These are phyloP conservation scores for Gadus chalcogrammus DNA, from an alignment of 2,113 vertebrate genomes.

Conservation along the genomic window DNA sequence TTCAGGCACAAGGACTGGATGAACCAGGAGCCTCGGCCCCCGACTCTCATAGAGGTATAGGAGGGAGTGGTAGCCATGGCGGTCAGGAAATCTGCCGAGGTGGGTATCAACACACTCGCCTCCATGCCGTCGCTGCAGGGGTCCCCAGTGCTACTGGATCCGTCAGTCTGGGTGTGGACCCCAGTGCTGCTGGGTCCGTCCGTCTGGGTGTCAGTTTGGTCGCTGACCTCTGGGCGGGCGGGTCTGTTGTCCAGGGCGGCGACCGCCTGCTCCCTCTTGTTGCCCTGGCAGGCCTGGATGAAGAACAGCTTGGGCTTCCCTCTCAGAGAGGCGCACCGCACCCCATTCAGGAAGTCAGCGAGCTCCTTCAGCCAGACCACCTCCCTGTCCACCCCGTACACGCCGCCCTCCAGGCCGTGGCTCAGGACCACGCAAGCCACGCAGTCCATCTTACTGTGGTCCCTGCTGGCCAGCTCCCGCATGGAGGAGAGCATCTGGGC, in stretches of 20 bases:
- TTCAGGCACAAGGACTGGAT: constrained; percentile 84
- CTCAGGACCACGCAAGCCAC: constrained; percentile 84
- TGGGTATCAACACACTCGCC: constrained; percentile 60
- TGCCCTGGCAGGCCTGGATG: constrained; percentile 65
- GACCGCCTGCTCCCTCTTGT: constrained; percentile 45
- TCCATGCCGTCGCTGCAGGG: background rate
- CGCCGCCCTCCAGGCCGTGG: constrained; percentile 60
- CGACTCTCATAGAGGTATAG: constrained; percentile 71
- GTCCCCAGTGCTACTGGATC: accelerated
- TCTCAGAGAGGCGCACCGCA: too few relatives aligned
- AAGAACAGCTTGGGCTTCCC: too few relatives aligned
- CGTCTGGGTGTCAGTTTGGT: constrained; percentile 13
- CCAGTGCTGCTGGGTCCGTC: constrained; percentile 59
- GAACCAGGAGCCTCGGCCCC: constrained; percentile 76
- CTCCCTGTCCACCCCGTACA: too few relatives aligned
- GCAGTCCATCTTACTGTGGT: constrained; percentile 74
- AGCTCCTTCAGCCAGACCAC: too few relatives aligned
- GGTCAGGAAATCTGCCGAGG: constrained; percentile 79
- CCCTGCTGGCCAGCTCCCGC: constrained; percentile 27
- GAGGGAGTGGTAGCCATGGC: constrained; percentile 81
- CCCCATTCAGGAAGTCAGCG: too few relatives aligned
- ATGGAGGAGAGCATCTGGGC: constrained; percentile 43
- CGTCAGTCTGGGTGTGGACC: too few relatives aligned
- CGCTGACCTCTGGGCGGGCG: too few relatives aligned
- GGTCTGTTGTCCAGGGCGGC: constrained; percentile 5